A percentile compares a stretch with the other conserved stretches of the same genome.
Conservation (phyloP, 2,113 vertebrate species). For the Pelobates fuscus region DNA sequence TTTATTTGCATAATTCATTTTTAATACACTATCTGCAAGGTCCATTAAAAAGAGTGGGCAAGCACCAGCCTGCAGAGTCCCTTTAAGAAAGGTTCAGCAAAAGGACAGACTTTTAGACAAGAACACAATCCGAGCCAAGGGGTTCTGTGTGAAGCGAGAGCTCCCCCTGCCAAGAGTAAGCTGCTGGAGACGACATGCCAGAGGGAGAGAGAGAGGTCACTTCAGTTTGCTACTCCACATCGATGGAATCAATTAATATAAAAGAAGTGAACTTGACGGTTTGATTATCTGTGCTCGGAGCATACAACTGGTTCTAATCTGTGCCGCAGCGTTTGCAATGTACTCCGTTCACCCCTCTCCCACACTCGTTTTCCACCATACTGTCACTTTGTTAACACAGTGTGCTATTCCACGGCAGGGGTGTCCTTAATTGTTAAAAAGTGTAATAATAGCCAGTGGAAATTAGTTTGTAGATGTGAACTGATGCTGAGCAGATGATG, state of each 20-base stretch:
- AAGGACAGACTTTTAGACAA: slow-evolving; percentile 18
- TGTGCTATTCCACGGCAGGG: neutral
- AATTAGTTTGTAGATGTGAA: neutral
- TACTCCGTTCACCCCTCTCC: neutral
- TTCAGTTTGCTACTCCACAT: slow-evolving; percentile 19
- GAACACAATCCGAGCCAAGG: neutral
- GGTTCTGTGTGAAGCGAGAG: neutral
- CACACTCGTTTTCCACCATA: neutral
- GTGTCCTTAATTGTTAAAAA: neutral
- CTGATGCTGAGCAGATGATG: slow-evolving; percentile 1
- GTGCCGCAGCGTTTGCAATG: neutral
- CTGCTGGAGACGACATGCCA: slow-evolving; percentile 3
- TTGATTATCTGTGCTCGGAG: slow-evolving; percentile 22
- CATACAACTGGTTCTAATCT: slow-evolving; percentile 33
- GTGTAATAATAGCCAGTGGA: neutral
- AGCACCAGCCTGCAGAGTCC: too few species aligned
- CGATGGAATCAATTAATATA: slow-evolving; percentile 35
- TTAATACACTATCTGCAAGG: too few species aligned
- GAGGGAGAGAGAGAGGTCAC: slow-evolving; percentile 29
- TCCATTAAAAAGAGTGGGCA: too few species aligned
- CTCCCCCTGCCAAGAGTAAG: slow-evolving; percentile 9
- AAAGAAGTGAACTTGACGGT: slow-evolving; percentile 12
- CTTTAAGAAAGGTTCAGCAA: neutral
- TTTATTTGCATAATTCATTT: too few species aligned
- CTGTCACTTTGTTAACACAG: slow-evolving; percentile 11